phyloP scores from a whole-genome alignment of 2,797 vertebrate species.

The Betta splendens region DNA sequence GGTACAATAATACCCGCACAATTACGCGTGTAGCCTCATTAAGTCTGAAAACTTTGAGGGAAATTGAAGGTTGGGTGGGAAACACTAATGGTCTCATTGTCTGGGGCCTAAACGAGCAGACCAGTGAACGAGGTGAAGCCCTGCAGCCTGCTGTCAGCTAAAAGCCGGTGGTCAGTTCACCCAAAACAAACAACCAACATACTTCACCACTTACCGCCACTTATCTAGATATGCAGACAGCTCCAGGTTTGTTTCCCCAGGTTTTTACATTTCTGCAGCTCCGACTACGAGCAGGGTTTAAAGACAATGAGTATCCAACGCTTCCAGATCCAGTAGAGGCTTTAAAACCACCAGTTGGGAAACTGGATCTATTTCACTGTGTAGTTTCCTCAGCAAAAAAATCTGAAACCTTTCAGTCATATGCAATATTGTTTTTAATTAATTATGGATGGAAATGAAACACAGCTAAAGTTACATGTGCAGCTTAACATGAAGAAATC shows the following conservation, averaged over 20 bases:
- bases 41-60: slow-evolving; percentile 38
- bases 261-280: slow-evolving; percentile 21
- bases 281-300: slow-evolving; percentile 3
- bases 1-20: slow-evolving; percentile 42
- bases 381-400: background rate
- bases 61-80: slow-evolving; percentile 39
- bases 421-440: background rate
- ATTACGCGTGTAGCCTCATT: slow-evolving; percentile 56
- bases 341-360: background rate
- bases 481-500: background rate
- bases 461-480: background rate
- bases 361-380: background rate
- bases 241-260: slow-evolving; percentile 11
- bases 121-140: slow-evolving; percentile 38
- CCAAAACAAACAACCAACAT: slow-evolving; percentile 48
- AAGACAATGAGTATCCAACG: too few relatives aligned
- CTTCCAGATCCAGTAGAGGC: slow-evolving; percentile 1
- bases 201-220: slow-evolving; percentile 29
- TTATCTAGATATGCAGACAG: slow-evolving; percentile 10
- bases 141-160: slow-evolving; percentile 45
- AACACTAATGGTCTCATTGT: slow-evolving; percentile 53
- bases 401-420: too few relatives aligned
- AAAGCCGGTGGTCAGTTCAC: slow-evolving; percentile 29
- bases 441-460: background rate
- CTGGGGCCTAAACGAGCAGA: slow-evolving; percentile 35